phyloP scores from a whole-genome alignment of 2,888 invertebrate species.

The Xylocampa areola region DNA sequence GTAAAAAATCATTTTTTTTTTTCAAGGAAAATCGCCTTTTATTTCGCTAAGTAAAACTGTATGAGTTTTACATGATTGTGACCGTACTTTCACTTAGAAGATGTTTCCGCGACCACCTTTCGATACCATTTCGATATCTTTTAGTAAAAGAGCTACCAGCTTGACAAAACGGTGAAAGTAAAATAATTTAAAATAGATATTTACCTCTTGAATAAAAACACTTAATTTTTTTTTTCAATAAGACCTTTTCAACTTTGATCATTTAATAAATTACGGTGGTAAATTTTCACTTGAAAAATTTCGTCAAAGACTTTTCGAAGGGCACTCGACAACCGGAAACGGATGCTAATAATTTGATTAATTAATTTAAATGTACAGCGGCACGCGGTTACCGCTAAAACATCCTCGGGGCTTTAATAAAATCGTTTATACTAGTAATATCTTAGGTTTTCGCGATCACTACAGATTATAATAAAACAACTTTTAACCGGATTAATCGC shows the following conservation, averaged over 20 bases:
- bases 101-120: no score
- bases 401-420: slow-evolving; percentile 6
- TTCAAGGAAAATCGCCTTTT: no score
- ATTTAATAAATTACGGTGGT: slow-evolving; percentile 37
- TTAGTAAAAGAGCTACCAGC: not conserved
- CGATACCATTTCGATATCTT: no score
- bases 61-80: no score
- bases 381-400: slow-evolving; percentile 12
- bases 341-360: slow-evolving; percentile 65
- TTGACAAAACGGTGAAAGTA: not conserved
- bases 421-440: no score
- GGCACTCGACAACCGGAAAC: slow-evolving; percentile 45
- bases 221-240: slow-evolving; percentile 24
- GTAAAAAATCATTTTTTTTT: no score
- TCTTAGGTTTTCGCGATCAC: no score
- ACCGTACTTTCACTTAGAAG: no score
- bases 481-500: no score
- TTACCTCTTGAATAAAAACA: slow-evolving; percentile 2
- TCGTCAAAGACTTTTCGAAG: slow-evolving; percentile 34
- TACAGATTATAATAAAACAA: no score
- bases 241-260: slow-evolving; percentile 8
- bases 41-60: no score
- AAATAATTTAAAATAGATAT: not conserved
- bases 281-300: slow-evolving; percentile 31
- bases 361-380: slow-evolving; percentile 60